phyloP scores from a whole-genome alignment of 2,888 invertebrate genomes.

The Sicus ferrugineus region DNA sequence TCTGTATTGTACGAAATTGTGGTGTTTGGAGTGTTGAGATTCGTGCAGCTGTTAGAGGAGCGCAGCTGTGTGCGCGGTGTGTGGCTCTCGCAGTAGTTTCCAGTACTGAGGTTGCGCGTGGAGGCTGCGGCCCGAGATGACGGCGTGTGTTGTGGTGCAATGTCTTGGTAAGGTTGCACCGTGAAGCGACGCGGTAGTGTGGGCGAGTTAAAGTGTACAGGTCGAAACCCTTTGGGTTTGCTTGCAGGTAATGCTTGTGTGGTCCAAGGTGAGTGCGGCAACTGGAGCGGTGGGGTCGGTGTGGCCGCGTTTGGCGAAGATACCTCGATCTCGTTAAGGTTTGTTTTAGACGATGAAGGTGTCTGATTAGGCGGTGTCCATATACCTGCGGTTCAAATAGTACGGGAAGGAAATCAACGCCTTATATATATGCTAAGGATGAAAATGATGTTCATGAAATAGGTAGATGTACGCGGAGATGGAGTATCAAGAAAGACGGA shows the following conservation, averaged over 20 bases:
- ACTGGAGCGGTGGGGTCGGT: slow-evolving; percentile 64
- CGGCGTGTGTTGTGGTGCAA: slow-evolving; percentile 38
- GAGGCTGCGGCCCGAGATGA: slow-evolving; percentile 50
- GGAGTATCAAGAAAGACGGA: no score
- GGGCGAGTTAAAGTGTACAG: slow-evolving; percentile 79
- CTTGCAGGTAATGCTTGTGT: slow-evolving; percentile 74
- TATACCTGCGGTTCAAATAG: slow-evolving; percentile 50
- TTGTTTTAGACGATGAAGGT: slow-evolving; percentile 55
- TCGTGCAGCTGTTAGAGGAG: slow-evolving; percentile 47
- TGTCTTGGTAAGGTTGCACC: slow-evolving; percentile 42
- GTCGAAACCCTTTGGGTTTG: slow-evolving; percentile 80
- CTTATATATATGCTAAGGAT: slow-evolving; percentile 14
- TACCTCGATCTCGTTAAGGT: slow-evolving; percentile 44
- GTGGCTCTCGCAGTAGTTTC: slow-evolving; percentile 16
- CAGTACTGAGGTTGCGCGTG: slow-evolving; percentile 27
- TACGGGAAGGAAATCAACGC: slow-evolving; percentile 22
- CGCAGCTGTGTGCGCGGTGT: slow-evolving; percentile 41
- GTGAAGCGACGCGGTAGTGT: slow-evolving; percentile 67
- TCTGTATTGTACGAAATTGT: slow-evolving; percentile 46
- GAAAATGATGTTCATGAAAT: slow-evolving; percentile 10
- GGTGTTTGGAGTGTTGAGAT: slow-evolving; percentile 47
- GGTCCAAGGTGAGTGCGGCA: slow-evolving; percentile 77
- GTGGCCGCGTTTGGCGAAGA: slow-evolving; percentile 38
- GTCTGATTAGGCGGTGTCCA: slow-evolving; percentile 62
- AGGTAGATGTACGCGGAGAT: no score